Evolutionary conservation across 2,797 vertebrate species (phyloP), one percentile per base, ranked within the genome.

Genomic region (Rhadinocentrus ornatus): DNA sequence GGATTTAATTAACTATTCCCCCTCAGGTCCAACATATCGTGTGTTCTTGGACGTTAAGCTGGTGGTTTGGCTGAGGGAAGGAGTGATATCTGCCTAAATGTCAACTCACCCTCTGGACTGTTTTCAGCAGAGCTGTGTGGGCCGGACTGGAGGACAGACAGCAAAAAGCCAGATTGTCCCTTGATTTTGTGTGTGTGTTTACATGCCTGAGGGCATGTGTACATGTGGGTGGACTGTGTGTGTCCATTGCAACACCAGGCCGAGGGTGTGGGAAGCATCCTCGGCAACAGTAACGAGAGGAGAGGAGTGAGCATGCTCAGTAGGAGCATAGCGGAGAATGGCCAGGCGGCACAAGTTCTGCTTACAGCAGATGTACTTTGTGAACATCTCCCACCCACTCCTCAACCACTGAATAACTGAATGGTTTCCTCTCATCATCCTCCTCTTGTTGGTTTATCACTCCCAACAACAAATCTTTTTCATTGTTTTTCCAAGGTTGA

Each of bases 81-180:
- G 83, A 90, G 91, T 84, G 88, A 82, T 84, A 86, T 91, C 87
- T 89, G 85, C 88, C 88, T 90, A 92, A 92, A 92, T 92, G 92
- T 92, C 89, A 93, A 89, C 83, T 83, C 84, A 66, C 91, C 91
- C 90, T 93, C 92, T 92, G 89, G 88, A 90, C 91, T 86, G 82
- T 87, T 86, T 73, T 85, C 77, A 76, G 26, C 79, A 31, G 80
- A 84, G 82, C 85, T 89, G 91, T 89, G 91, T 93, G 89, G 91
- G 93, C 84, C 54, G 92, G 76, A 63, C 84, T 75, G 81, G 86
- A 91, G 86, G 87, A 90, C 82, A 71, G 88, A 90, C 92, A 82
- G 88, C 80, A 88, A 80, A 86, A 86, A 89, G 93, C 89, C 92
- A 94, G 93, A 93, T 93, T 93, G 93, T 89, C 86, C 89, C 82